phyloP scores from a whole-genome alignment of 2,797 vertebrate genomes.

The Vipera ursinii region DNA sequence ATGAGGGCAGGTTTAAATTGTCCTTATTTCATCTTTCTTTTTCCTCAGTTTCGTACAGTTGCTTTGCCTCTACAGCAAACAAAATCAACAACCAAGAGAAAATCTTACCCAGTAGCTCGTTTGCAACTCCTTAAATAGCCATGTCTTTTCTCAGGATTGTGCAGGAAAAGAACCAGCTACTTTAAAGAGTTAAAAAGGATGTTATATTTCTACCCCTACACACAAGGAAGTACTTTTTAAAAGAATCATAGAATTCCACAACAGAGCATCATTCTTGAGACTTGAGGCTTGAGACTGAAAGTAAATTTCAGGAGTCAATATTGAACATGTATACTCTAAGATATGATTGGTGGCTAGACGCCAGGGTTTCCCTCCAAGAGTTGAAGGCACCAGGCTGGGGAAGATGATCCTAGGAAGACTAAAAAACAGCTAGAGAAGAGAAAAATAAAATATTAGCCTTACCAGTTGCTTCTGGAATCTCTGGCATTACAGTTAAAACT shows the following conservation, averaged over 20 bases:
- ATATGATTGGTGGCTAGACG: neutral
- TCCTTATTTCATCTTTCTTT: no score
- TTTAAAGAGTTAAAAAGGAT: neutral
- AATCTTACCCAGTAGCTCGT: neutral
- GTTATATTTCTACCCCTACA: neutral
- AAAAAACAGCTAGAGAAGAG: neutral
- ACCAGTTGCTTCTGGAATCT: slow-evolving; percentile 8
- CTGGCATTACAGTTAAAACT: neutral
- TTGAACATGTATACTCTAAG: neutral
- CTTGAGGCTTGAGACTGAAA: neutral
- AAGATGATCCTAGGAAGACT: neutral
- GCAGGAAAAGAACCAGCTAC: neutral
- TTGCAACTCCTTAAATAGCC: neutral
- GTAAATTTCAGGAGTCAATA: neutral
- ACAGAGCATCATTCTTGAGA: neutral
- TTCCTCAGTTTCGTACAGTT: no score
- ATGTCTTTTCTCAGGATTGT: neutral
- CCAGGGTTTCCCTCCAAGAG: neutral
- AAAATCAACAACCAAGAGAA: neutral
- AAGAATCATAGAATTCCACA: neutral
- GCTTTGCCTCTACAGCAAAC: neutral
- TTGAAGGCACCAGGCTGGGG: neutral
- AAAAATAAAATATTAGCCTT: neutral
- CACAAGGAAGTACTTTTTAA: neutral
- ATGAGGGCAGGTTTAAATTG: neutral